Evolutionary conservation across 2,113 vertebrate species (phyloP).

Genomic region (Otocyon megalotis): DNA sequence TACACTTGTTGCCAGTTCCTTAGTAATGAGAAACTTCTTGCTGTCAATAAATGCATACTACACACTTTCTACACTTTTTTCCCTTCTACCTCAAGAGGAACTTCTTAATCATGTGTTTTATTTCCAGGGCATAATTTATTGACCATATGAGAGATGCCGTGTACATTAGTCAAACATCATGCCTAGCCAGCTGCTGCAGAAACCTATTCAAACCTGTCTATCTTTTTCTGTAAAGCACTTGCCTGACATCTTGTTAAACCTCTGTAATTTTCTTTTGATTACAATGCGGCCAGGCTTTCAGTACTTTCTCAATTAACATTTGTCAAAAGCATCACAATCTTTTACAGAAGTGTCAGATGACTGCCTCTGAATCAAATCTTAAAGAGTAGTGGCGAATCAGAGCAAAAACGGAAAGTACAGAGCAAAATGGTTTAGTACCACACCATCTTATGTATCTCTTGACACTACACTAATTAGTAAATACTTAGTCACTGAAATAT

Average conservation of each 20-base stretch:
- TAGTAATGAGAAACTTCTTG: not conserved
- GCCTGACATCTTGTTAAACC: slow-evolving; percentile 89
- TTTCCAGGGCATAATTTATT: slow-evolving; percentile 77
- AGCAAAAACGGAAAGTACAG: slow-evolving; percentile 34
- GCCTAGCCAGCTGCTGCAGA: slow-evolving; percentile 69
- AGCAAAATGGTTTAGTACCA: slow-evolving; percentile 62
- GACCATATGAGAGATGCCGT: slow-evolving; percentile 72
- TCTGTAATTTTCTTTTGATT: slow-evolving; percentile 89
- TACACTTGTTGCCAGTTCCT: slow-evolving; percentile 29
- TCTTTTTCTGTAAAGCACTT: slow-evolving; percentile 81
- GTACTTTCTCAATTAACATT: slow-evolving; percentile 92
- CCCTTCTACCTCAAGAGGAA: slow-evolving; percentile 54
- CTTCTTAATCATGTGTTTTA: slow-evolving; percentile 73
- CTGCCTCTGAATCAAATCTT: slow-evolving; percentile 75
- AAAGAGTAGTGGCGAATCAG: not conserved
- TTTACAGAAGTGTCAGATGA: slow-evolving; percentile 81
- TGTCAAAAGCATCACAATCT: slow-evolving; percentile 89
- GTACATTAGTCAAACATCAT: slow-evolving; percentile 76
- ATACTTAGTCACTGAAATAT: slow-evolving; percentile 85
- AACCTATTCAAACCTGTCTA: slow-evolving; percentile 78
- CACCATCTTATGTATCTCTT: slow-evolving; percentile 74
- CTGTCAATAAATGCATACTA: not conserved
- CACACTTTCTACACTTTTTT: not conserved
- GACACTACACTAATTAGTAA: slow-evolving; percentile 85
- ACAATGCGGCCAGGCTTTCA: slow-evolving; percentile 87